phyloP scores from a whole-genome alignment of 2,113 vertebrate genomes.

The Sterrhoptilus dennistouni region DNA sequence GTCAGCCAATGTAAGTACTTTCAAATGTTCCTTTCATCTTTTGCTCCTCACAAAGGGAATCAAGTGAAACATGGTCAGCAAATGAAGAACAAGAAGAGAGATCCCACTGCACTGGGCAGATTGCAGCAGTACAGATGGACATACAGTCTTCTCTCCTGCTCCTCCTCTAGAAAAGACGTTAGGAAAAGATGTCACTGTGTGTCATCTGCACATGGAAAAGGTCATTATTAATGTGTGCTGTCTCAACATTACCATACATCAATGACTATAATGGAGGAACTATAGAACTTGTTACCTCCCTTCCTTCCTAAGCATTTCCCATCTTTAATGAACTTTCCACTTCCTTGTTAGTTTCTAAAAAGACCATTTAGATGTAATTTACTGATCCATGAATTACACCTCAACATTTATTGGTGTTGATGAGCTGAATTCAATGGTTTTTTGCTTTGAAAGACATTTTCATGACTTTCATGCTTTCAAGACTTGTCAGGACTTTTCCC shows the following conservation, averaged over 20 bases:
- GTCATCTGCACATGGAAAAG: not conserved
- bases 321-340: not conserved
- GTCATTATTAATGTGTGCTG: not conserved
- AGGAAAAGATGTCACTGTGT: not conserved
- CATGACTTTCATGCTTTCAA: not conserved
- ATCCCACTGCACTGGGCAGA: not conserved
- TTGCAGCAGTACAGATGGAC: not conserved
- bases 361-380: not conserved
- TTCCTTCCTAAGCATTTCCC: not conserved
- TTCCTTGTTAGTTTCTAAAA: not conserved
- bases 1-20: not conserved
- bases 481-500: not conserved
- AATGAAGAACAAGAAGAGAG: not conserved
- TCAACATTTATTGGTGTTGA: not conserved
- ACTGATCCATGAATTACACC: not conserved
- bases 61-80: not conserved
- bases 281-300: not conserved
- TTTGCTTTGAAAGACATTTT: not conserved
- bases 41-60: not conserved
- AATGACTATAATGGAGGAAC: not conserved
- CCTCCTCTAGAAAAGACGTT: not conserved
- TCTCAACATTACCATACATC: not conserved
- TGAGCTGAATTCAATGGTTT: not conserved
- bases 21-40: not conserved
- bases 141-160: not conserved